These are phyloP conservation scores for Phyllostomus discolor DNA, from an alignment of 2,113 vertebrate species.

Conservation along the genomic window DNA sequence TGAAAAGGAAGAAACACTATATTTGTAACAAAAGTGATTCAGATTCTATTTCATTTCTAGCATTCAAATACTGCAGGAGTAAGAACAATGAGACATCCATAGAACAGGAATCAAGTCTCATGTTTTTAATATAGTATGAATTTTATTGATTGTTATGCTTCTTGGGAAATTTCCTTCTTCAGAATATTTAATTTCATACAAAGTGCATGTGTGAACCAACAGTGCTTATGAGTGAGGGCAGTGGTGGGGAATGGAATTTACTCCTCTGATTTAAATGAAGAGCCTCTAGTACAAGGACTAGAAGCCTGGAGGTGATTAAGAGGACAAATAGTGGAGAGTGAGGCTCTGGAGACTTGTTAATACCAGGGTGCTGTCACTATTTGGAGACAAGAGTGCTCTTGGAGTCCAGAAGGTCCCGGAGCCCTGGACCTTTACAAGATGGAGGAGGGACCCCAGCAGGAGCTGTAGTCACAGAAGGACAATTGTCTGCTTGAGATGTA, in stretches of 20 bases:
- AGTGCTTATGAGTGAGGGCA: rapidly evolving
- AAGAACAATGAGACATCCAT: neutral
- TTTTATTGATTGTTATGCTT: neutral
- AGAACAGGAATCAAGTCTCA: neutral
- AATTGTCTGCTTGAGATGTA: rapidly evolving
- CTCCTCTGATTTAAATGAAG: rapidly evolving
- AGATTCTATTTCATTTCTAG: neutral
- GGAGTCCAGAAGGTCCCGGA: too few species aligned
- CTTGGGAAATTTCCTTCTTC: neutral
- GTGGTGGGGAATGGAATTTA: neutral
- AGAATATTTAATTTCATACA: neutral
- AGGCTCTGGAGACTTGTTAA: rapidly evolving
- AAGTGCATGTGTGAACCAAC: neutral
- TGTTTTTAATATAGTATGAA: neutral
- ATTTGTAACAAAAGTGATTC: neutral
- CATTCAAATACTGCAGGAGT: neutral
- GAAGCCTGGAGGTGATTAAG: rapidly evolving
- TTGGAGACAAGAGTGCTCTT: rapidly evolving
- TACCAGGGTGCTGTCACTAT: rapidly evolving
- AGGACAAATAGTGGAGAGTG: rapidly evolving
- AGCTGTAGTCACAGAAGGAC: rapidly evolving
- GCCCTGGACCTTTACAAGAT: neutral
- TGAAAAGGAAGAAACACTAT: neutral
- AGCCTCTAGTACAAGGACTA: neutral
- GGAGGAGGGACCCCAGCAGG: neutral